Evolutionary conservation across 1,140 invertebrate species (phyloP), one percentile per base, ranked within the genome.

Genomic region (Drosophila rhopaloa): DNA sequence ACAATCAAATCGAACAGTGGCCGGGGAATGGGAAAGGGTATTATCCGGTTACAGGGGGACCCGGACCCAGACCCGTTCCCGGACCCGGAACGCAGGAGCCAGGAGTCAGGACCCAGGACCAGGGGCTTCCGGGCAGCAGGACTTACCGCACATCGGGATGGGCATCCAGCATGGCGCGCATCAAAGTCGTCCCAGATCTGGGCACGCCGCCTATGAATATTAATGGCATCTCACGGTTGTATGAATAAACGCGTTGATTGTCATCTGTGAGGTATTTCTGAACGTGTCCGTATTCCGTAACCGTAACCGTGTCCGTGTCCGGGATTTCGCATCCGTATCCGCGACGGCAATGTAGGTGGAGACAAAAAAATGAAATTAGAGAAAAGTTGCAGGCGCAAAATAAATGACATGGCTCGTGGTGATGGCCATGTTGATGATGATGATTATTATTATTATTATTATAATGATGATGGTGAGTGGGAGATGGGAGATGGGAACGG

Each of bases 171-270:
- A 99, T 98, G 67, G 98, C 98, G 91, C 99, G 94, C 96, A 99
- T 98, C 57, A 99, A 94, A 40, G 98, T 99, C 3, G 98, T 99
- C 16, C 98, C 98, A 50, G 97, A 99, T 74, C 98, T 95, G 29
- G 98, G 98, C 86, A 99, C 97, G 53, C 98, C 98, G 27, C 98
- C 98, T 92, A 99, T 98, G 93, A 99, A 99, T 86, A 99, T 98
- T 60, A 99, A 94, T 72, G 98, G 97, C 95, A 98, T 97, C 71
- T 97, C 95, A 79, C 97, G 94, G 90, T 97, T 95, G 91, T 97
- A 97, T 50, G 94, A 93, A 92, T 96, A 96, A 32, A 93, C 92
- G 90, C 95, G 95, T 65, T 94, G 93, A 90, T 90, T 90, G 82
- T 96, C 94, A 24, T 93, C 91, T 51, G 95, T 82, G 37, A 96